These are phyloP conservation scores for Mola mola DNA, from an alignment of 2,113 vertebrate species.

Conservation along the genomic window DNA sequence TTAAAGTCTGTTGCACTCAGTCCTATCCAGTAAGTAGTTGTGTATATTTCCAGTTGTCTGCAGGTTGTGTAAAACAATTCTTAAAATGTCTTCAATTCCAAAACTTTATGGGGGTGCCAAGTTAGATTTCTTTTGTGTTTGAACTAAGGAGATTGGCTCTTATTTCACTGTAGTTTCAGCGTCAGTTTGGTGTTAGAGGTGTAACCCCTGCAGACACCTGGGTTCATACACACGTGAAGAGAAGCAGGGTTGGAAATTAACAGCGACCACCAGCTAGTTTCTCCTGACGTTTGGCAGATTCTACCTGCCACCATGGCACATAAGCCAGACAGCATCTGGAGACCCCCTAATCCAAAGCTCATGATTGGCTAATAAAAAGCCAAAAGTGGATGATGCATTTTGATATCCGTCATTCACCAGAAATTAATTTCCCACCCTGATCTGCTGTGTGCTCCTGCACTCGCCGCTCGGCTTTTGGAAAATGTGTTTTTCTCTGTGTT, in stretches of 20 bases:
- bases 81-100: background rate
- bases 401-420: slow-evolving; percentile 33
- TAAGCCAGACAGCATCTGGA: slow-evolving; percentile 53
- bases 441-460: slow-evolving; percentile 18
- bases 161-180: background rate
- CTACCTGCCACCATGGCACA: slow-evolving; percentile 23
- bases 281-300: slow-evolving; percentile 36
- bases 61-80: background rate
- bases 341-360: slow-evolving; percentile 11
- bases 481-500: slow-evolving; percentile 59
- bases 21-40: background rate
- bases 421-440: slow-evolving; percentile 43
- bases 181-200: background rate
- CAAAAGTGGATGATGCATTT: slow-evolving; percentile 30
- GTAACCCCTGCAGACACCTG: slow-evolving; percentile 37
- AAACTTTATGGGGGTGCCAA: too few species aligned
- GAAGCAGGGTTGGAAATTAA: slow-evolving; percentile 28
- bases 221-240: slow-evolving; percentile 16
- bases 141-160: background rate
- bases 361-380: slow-evolving; percentile 45
- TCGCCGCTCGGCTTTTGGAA: slow-evolving; percentile 57
- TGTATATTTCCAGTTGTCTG: slow-evolving; percentile 11
- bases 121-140: background rate
- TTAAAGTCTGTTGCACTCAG: background rate
- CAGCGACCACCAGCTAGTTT: slow-evolving; percentile 29